Base-by-base conservation (phyloP, 2,888 invertebrate genomes). In the Yponomeuta evonymella region DNA sequence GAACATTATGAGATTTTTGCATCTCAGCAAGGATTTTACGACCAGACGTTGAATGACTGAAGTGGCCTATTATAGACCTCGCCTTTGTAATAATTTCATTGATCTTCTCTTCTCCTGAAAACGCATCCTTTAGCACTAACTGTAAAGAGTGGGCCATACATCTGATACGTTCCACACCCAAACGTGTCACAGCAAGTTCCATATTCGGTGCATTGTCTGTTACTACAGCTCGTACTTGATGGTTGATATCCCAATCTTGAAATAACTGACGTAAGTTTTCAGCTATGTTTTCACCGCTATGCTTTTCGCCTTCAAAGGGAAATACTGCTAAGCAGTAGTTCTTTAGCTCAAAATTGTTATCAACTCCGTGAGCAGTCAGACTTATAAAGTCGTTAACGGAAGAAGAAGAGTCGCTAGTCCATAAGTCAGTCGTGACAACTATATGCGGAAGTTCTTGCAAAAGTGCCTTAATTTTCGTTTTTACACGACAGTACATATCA, bases 171-270 rank as follows among this genome's bases (percentile, higher is more conserved):
- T 67, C 67, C 64, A 72, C 72, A 62, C 70, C 70, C 64, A 71
- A 48, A 69, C 10, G 70, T 73, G 71, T 73, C 65, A 73, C 72
- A 71, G 72, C 74, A 72, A 72, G 72, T 12, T 72, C 74, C 74
- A 75, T 76, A 73, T 75, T 76, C 71, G 73, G 73, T 72, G 75
- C 75, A 72, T 76, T 75, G 72, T 76, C 75, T 71, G 76, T 76
- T 12, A 75, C 76, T 73, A 76, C 73, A 71, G 74, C 75, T 72
- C 72, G 73, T 72, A 76, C 72, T 63, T 64, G 69, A 67, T 73
- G 70, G 58, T 65, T 30, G 67, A 74, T 73, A 36, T 48, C 64
- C 71, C 74, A 74, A 72, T 74, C 72, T 70, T 72, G 72, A 72
- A 73, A 73, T 65, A 70, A 71, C 67, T 72, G 70, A 72, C 69